Evolutionary conservation across 2,113 vertebrate species (phyloP).

Genomic region (Pogona vitticeps): DNA sequence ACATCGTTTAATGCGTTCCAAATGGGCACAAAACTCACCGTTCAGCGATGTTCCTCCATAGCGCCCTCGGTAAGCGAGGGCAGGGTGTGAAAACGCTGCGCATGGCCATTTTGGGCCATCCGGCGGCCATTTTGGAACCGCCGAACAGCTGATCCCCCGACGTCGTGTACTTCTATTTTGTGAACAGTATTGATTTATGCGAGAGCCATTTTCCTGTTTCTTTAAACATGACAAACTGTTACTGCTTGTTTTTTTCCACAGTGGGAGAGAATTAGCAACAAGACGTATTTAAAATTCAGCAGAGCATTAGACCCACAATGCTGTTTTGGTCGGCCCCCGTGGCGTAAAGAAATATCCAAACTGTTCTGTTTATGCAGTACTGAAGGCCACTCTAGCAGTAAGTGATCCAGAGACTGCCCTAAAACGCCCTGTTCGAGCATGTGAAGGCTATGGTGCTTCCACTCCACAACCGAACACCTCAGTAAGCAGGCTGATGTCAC

Average conservation of each 20-base stretch:
- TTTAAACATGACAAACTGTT: slow-evolving; percentile 26
- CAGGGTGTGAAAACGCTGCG: too few species aligned
- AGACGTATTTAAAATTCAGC: slow-evolving; percentile 8
- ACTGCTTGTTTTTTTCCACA: not conserved
- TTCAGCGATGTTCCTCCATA: too few species aligned
- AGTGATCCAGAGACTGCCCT: slow-evolving; percentile 36
- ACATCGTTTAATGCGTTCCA: too few species aligned
- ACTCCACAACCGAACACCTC: not conserved
- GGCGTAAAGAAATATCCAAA: slow-evolving; percentile 51
- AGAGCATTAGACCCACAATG: slow-evolving; percentile 32
- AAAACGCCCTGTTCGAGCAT: slow-evolving; percentile 51
- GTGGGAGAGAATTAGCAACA: slow-evolving; percentile 8
- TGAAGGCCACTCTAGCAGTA: slow-evolving; percentile 44
- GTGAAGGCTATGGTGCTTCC: not conserved
- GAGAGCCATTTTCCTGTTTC: not conserved
- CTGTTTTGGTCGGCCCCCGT: slow-evolving; percentile 41
- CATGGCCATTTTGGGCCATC: too few species aligned
- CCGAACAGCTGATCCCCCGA: too few species aligned
- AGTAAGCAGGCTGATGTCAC: not conserved
- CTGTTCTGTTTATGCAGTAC: slow-evolving; percentile 31
- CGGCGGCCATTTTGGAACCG: too few species aligned
- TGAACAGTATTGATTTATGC: not conserved
- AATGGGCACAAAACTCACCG: too few species aligned
- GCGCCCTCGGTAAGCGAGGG: too few species aligned
- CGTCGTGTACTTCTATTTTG: too few species aligned